Conservation (phyloP, 2,888 invertebrate species). For the Metellina segmentata region DNA sequence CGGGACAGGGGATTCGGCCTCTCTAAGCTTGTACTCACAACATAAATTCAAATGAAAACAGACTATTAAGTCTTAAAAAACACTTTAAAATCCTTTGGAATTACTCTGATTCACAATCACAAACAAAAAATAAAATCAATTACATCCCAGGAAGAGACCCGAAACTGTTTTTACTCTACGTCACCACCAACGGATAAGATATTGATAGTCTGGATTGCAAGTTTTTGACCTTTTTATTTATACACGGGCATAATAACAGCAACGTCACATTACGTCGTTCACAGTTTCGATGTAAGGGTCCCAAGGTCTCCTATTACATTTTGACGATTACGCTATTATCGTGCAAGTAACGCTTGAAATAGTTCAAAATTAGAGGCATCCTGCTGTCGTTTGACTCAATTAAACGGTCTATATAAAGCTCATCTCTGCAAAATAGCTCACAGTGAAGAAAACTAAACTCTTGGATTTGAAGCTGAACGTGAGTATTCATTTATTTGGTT, state of each 20-base stretch:
- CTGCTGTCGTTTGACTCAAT: background rate
- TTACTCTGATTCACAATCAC: no score
- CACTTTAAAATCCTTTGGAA: no score
- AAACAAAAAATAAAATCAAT: no score
- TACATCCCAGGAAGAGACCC: background rate
- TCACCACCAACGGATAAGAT: conserved; percentile 1
- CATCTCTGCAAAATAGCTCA: background rate
- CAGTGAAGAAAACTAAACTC: background rate
- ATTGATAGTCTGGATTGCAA: background rate
- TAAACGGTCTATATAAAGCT: background rate
- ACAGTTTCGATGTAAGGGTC: background rate
- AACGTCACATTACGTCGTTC: conserved; percentile 6
- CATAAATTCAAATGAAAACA: no score
- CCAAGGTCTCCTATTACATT: conserved; percentile 19
- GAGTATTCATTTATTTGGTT: background rate
- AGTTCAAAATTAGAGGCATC: conserved; percentile 2
- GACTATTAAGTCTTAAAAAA: no score
- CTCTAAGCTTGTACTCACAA: no score
- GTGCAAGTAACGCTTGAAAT: conserved; percentile 18
- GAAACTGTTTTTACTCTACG: background rate
- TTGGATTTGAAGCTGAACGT: background rate
- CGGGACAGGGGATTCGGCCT: no score
- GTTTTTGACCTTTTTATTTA: conserved; percentile 35
- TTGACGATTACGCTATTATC: conserved; percentile 30
- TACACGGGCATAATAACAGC: background rate